Conservation (phyloP, 2,797 vertebrate species). For the Molossus alvarezi region DNA sequence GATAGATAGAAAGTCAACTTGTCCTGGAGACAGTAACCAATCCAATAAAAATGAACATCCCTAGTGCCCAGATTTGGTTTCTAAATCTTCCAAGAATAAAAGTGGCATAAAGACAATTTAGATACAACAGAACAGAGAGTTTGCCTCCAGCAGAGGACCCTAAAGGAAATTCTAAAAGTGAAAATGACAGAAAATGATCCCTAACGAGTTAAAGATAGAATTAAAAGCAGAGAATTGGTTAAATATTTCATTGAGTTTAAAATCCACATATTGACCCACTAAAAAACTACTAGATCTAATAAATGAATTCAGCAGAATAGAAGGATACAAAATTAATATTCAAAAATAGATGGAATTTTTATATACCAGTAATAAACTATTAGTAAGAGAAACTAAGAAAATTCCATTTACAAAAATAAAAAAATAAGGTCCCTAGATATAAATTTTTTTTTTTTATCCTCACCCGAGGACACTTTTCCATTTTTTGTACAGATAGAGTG, state of each 20-base stretch:
- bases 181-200: constrained; percentile 13
- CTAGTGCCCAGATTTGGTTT: background rate
- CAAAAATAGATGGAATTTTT: no score
- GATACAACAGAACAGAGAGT: background rate
- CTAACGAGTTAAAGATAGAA: background rate
- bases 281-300: no score
- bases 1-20: background rate
- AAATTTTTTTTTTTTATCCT: no score
- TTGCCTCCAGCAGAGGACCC: background rate
- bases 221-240: background rate
- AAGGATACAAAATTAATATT: no score
- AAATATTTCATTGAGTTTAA: background rate
- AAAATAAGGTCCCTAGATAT: no score
- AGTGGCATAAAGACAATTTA: background rate
- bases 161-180: constrained; percentile 5
- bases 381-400: no score
- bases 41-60: background rate
- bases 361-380: no score
- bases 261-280: background rate
- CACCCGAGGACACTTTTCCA: no score
- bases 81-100: background rate
- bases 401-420: no score
- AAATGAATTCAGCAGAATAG: no score
- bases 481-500: no score
- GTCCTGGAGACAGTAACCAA: background rate